Base-by-base conservation (phyloP, 2,113 vertebrate genomes). In the Vimba vimba region DNA sequence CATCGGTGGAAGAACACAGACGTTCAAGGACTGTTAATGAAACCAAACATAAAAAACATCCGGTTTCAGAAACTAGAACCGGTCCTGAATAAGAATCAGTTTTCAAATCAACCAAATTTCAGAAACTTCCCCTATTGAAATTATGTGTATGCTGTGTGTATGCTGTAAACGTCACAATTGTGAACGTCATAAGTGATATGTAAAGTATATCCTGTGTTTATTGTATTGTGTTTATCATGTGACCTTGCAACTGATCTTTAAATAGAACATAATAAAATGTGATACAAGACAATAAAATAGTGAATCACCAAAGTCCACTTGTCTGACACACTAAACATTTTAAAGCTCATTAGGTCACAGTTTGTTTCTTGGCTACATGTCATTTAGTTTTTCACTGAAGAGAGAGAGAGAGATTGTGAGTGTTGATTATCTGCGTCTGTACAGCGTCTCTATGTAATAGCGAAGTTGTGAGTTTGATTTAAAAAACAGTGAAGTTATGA, bases 281-380 rank as follows among this genome's bases (percentile, higher is more conserved):
- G n/a, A 19, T 23, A 39, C 19, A 71, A 57, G 30, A 36, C 15
- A 55, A 79, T 43, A 62, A 62, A 60, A 39, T 25, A 4, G 23
- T 62, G 55, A 79, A 79, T 79, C 27, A 39, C 13, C 30, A 57
- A 59, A 79, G 19, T 36, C 30, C 17, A 39, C 19, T n/a, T 23
- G 77, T 60, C 55, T n/a, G 21, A 39, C 55, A 60, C 55, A 43
- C 10, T 57, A 8, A 39, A 79, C 30, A 55, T 60, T 25, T 60
- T 19, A 79, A 59, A 4, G 33, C 6, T 4, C 23, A 60, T 60
- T 9, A 60, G 33, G 21, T 43, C 52, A 36, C 21, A 17, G 33
- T 79, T 79, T 79, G 21, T 78, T 76, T 30, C 27, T 77, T 78
- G 75, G 30, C 11, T 59, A 59, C 33, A 25, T 15, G 71, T 74